Conservation (phyloP, 2,113 vertebrate species). For the Henicopernis longicauda region DNA sequence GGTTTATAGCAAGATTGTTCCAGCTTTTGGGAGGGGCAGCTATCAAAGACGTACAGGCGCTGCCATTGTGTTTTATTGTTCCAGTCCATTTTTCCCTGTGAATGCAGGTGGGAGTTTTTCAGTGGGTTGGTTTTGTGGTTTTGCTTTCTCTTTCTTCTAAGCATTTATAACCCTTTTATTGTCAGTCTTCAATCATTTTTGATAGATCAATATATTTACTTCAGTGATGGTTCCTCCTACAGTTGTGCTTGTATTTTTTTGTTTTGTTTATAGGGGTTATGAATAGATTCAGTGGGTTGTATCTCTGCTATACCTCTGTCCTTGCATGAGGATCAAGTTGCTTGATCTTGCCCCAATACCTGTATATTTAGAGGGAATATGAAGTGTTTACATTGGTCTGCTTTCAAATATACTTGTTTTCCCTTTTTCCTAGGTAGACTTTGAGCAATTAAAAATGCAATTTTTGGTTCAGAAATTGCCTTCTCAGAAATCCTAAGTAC, state of each 20-base stretch:
- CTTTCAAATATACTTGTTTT: not conserved
- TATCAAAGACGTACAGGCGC: conserved; percentile 1
- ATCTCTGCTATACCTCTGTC: not conserved
- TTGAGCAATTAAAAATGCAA: not conserved
- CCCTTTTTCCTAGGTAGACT: not conserved
- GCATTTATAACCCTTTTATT: conserved; percentile 54
- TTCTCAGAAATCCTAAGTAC: not conserved
- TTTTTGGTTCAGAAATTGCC: not conserved
- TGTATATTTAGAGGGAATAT: not conserved
- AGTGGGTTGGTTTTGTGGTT: not conserved
- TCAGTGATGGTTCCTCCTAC: conserved; percentile 2
- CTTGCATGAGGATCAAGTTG: rapidly evolving
- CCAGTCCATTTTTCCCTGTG: conserved; percentile 6
- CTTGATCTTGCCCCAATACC: not conserved
- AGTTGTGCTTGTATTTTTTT: not conserved
- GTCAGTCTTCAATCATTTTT: conserved; percentile 57
- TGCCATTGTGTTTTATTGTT: conserved; percentile 54
- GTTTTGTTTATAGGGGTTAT: not conserved
- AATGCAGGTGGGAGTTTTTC: conserved; percentile 46
- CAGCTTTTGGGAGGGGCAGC: conserved; percentile 41
- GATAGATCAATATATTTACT: conserved; percentile 55
- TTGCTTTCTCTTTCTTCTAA: conserved; percentile 26
- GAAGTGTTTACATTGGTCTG: not conserved
- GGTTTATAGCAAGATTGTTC: conserved; percentile 17
- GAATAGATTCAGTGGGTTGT: not conserved